phyloP scores from a whole-genome alignment of 2,888 invertebrate species.

The Galeruca laticollis region DNA sequence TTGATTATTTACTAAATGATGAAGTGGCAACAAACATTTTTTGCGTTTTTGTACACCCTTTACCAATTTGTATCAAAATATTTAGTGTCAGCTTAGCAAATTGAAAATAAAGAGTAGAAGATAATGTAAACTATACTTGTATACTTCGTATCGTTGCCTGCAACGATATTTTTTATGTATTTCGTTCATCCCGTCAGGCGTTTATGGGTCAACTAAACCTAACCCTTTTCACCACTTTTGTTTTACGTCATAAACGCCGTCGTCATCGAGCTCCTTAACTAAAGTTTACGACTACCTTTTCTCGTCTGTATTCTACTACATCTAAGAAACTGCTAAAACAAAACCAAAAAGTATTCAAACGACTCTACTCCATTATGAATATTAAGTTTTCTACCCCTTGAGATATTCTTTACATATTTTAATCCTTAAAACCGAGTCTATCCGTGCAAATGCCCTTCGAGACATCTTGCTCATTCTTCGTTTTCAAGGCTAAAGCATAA shows the following conservation, averaged over 20 bases:
- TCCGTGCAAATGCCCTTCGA: slow-evolving; percentile 24
- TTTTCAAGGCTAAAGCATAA: background rate
- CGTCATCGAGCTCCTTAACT: slow-evolving; percentile 13
- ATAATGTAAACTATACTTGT: too few species aligned
- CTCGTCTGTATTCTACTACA: background rate
- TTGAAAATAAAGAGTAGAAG: background rate
- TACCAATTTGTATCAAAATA: too few species aligned
- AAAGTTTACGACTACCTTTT: slow-evolving; percentile 14
- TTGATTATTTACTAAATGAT: too few species aligned
- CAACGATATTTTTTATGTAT: too few species aligned
- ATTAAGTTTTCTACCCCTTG: slow-evolving; percentile 34
- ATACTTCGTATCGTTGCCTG: too few species aligned
- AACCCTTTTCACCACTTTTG: background rate
- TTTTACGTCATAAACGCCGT: background rate
- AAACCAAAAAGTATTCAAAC: slow-evolving; percentile 34
- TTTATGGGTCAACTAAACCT: background rate
- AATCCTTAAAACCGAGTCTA: slow-evolving; percentile 24
- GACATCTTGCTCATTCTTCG: slow-evolving; percentile 20
- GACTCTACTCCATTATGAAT: slow-evolving; percentile 36
- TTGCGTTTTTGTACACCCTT: too few species aligned
- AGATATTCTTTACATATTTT: slow-evolving; percentile 33
- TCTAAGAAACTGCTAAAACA: slow-evolving; percentile 30
- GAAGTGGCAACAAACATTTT: too few species aligned
- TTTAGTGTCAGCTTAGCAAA: too few species aligned
- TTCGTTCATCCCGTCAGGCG: background rate